Evolutionary conservation across 2,888 invertebrate genomes (phyloP), one percentile per base, ranked within the genome.

Genomic region (Himalopsyche kuldschensis): DNA sequence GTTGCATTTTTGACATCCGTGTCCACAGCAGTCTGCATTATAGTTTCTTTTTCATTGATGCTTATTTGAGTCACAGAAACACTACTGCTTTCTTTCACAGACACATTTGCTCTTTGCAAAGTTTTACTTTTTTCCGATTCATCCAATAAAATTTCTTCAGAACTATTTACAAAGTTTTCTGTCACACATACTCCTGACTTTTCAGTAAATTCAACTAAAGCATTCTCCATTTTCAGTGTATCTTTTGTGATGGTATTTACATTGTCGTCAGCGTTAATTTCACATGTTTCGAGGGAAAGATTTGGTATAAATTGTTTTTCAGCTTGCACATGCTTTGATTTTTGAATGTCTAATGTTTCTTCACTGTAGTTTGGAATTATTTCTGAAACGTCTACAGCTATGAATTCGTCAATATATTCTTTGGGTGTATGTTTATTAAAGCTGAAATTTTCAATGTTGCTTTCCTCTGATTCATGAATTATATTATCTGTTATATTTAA

Each of bases 401-500:
- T 69, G n/a, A 82, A 79, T 82, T 85, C 79, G 24, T 79, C 78
- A 30, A 81, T 83, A 78, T 48, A 79, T 82, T 82, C 77, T 24
- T 30, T 78, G 55, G 84, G 84, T 55, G 46, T 80, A 69, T 84
- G 80, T 87, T 82, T 87, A 85, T 84, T 86, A 27, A 79, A 55
- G 27, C 55, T 83, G 32, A 84, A 69, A 32, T 86, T 81, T 78
- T 87, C 85, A 1, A 87, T 87, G 84, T 89, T 89, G 63, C 89
- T 89, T 1, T 86, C 87, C 87, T 91, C 91, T 85, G 88, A 89
- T 87, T 93, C 93, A 80, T 90, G 90, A 8, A 90, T 87, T 75
- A 91, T 86, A 35, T 91, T 88, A 88, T 93, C 91, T 1, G 90
- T 90, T 6, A 92, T 90, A 75, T 89, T 89, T 20, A 93, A 84